Evolutionary conservation across 1,140 invertebrate species (phyloP).

Genomic region (Pseudomyrmex sp.): DNA sequence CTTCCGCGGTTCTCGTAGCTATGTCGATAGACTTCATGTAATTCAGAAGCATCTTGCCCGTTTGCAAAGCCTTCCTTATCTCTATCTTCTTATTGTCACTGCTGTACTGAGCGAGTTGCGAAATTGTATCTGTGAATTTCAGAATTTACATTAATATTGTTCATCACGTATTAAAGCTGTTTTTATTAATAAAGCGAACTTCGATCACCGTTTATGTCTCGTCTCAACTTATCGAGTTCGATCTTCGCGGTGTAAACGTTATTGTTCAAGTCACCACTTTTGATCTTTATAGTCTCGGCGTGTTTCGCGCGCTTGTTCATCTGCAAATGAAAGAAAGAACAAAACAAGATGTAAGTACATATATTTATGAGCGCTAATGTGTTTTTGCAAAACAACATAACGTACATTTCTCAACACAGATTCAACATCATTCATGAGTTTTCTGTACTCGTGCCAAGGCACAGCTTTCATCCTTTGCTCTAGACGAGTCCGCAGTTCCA

Average conservation of each 20-base stretch:
- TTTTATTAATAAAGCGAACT: not conserved
- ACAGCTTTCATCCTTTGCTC: conserved; percentile 75
- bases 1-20: conserved; percentile 77
- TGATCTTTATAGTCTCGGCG: conserved; percentile 75
- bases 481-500: conserved; percentile 73
- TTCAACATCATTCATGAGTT: conserved; percentile 73
- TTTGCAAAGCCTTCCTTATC: conserved; percentile 86
- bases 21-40: conserved; percentile 86
- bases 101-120: conserved; percentile 85
- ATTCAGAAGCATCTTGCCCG: conserved; percentile 86
- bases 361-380: not conserved
- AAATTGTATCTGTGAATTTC: conserved; percentile 78
- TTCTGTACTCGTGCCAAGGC: conserved; percentile 79
- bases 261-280: conserved; percentile 80
- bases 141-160: not conserved
- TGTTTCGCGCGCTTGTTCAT: conserved; percentile 66
- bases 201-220: conserved; percentile 74
- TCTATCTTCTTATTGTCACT: conserved; percentile 86
- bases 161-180: not conserved
- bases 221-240: conserved; percentile 77
- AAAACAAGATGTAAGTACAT: not conserved
- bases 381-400: not conserved
- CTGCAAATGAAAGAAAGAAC: conserved; percentile 57
- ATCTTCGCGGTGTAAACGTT: conserved; percentile 80
- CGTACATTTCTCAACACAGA: conserved; percentile 72